Evolutionary conservation across 2,113 vertebrate genomes (phyloP).

Genomic region (Microcebus ravelobensis): DNA sequence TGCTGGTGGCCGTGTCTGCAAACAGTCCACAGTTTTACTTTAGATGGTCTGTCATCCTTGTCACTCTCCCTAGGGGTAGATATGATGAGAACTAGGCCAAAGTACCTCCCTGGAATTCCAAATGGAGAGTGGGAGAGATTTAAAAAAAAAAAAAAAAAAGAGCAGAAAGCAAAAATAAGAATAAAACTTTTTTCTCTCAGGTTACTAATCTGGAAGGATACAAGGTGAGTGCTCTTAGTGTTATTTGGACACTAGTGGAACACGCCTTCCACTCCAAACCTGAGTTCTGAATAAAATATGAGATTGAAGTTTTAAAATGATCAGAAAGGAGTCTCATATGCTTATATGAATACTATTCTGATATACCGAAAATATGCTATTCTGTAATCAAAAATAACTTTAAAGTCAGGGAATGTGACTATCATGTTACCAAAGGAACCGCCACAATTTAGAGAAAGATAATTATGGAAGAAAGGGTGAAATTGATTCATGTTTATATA

Average conservation of each 20-base stretch:
- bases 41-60: background rate
- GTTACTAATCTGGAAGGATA: background rate
- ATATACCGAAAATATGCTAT: background rate
- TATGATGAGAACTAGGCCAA: background rate
- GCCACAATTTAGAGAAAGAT: background rate
- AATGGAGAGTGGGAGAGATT: background rate
- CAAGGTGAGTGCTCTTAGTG: background rate
- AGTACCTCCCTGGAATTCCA: background rate
- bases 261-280: background rate
- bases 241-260: background rate
- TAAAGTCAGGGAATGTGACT: background rate
- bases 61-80: background rate
- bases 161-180: background rate
- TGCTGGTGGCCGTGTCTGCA: background rate
- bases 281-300: background rate
- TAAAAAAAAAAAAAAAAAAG: background rate
- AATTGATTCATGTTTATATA: background rate
- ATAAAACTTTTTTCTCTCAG: background rate
- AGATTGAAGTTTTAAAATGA: background rate
- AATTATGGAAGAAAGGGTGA: background rate
- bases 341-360: background rate
- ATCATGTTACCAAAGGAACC: constrained; percentile 30
- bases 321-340: background rate
- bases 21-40: background rate
- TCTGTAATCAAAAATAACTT: background rate